These are phyloP conservation scores for Rhimphoctona megacephalus DNA, from an alignment of 2,888 invertebrate species.

Conservation along the genomic window DNA sequence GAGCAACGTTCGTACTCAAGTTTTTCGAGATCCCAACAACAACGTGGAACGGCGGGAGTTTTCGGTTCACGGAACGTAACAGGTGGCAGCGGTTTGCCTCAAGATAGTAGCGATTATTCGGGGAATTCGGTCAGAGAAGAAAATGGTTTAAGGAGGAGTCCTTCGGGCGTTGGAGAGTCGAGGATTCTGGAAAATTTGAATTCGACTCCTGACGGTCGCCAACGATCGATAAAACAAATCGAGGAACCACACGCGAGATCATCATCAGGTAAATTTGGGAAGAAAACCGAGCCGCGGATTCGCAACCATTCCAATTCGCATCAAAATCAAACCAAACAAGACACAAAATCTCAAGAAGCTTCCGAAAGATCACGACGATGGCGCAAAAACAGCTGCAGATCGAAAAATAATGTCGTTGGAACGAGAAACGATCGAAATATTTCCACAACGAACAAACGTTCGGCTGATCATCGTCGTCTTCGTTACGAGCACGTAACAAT, in stretches of 20 bases:
- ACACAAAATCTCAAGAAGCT: neutral
- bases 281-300: neutral
- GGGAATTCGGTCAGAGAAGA: conserved; percentile 78
- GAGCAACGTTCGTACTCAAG: conserved; percentile 87
- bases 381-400: conserved; percentile 10
- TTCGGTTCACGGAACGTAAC: conserved; percentile 84
- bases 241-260: neutral
- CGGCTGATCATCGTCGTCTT: conserved; percentile 13
- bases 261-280: conserved; percentile 13
- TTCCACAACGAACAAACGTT: conserved; percentile 13
- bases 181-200: conserved; percentile 4
- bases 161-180: conserved; percentile 52
- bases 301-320: conserved; percentile 14
- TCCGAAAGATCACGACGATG: conserved; percentile 26
- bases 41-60: conserved; percentile 84
- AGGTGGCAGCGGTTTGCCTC: conserved; percentile 73
- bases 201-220: neutral
- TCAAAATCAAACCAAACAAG: neutral
- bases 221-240: neutral
- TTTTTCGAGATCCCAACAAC: conserved; percentile 86
- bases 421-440: conserved; percentile 30
- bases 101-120: conserved; percentile 80
- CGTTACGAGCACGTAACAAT: conserved; percentile 28
- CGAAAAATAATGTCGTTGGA: conserved; percentile 2
- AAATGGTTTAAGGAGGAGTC: conserved; percentile 64